A percentile compares a stretch with the other conserved stretches of the same genome.
Conservation (phyloP, 2,797 vertebrate species). For the Karalla daura region DNA sequence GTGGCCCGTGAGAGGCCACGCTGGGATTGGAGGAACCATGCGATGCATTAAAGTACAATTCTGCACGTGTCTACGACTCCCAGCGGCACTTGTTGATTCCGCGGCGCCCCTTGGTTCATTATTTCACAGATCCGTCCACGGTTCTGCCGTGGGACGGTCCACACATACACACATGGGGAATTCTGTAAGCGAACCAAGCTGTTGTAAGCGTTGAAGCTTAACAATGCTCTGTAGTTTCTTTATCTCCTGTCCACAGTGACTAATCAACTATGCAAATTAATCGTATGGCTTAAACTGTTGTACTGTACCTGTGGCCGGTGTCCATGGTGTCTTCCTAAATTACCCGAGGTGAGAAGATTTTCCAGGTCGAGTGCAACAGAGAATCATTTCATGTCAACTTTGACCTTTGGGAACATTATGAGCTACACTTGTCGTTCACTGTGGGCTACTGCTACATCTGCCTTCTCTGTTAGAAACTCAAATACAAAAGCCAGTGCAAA, state of each 20-base stretch:
- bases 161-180: background rate
- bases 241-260: constrained; percentile 11
- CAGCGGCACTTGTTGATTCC: constrained; percentile 15
- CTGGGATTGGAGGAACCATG: constrained; percentile 6
- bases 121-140: background rate
- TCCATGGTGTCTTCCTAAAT: constrained; percentile 16
- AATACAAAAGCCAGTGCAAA: constrained; percentile 17
- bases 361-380: background rate
- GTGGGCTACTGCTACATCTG: background rate
- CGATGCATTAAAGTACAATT: constrained; percentile 34
- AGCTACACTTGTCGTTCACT: background rate
- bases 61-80: constrained; percentile 4
- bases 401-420: background rate
- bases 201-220: constrained; percentile 4
- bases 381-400: background rate
- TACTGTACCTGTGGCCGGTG: constrained; percentile 16
- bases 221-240: background rate
- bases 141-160: background rate
- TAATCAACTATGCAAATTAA: constrained; percentile 63
- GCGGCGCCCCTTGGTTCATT: background rate
- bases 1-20: constrained; percentile 1
- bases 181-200: background rate
- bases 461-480: background rate
- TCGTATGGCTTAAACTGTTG: constrained; percentile 32
- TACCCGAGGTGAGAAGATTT: background rate